A percentile compares a stretch with the other conserved stretches of the same genome.
Evolutionary conservation across 2,797 vertebrate genomes (phyloP).

Genomic region (Huso huso): DNA sequence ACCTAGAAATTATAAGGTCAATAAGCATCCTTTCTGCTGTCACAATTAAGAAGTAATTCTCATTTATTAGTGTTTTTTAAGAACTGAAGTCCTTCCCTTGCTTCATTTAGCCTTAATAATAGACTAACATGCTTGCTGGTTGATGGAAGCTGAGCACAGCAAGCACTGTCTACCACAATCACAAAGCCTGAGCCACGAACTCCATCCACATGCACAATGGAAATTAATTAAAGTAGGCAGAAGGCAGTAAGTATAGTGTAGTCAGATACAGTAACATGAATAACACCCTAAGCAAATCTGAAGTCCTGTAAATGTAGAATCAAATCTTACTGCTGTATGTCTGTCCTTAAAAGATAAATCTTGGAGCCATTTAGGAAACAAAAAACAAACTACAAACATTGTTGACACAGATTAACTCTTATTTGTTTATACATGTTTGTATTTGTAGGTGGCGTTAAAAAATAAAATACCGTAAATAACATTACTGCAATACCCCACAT

Average conservation of each 20-base stretch:
- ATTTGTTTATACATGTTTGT: too few relatives aligned
- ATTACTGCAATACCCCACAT: too few relatives aligned
- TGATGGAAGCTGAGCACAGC: conserved; percentile 20
- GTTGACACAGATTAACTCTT: too few relatives aligned
- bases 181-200: background rate
- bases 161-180: conserved; percentile 15
- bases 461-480: too few relatives aligned
- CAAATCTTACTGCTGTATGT: too few relatives aligned
- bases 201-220: background rate
- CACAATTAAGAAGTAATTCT: conserved; percentile 22
- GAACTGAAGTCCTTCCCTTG: conserved; percentile 15
- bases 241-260: conserved; percentile 1
- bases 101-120: conserved; percentile 23
- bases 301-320: too few relatives aligned
- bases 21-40: conserved; percentile 17
- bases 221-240: background rate
- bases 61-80: conserved; percentile 20
- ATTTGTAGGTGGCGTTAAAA: too few relatives aligned
- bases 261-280: background rate
- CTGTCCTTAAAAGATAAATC: too few relatives aligned
- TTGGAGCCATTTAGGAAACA: too few relatives aligned
- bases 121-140: conserved; percentile 38
- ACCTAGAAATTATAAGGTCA: conserved; percentile 20
- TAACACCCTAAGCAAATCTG: background rate
- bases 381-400: too few relatives aligned